These are phyloP conservation scores for Parnassius smintheus DNA, from an alignment of 2,888 invertebrate genomes.

Conservation along the genomic window DNA sequence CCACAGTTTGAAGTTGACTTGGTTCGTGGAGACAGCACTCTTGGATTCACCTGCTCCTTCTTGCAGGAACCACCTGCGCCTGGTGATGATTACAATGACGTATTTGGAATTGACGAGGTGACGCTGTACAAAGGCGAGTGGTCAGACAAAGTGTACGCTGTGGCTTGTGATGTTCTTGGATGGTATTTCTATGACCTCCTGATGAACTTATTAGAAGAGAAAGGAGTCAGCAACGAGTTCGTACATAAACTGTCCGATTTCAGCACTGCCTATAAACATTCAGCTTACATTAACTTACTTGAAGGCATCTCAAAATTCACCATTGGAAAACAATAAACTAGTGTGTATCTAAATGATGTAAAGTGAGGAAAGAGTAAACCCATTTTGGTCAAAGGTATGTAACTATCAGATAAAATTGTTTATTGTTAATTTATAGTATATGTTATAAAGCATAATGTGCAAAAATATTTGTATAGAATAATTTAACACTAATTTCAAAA, in stretches of 20 bases:
- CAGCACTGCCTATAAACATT: conserved; percentile 96
- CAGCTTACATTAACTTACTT: conserved; percentile 93
- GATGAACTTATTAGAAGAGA: conserved; percentile 97
- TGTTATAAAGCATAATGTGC: too few relatives aligned
- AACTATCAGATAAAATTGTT: too few relatives aligned
- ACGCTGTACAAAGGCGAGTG: conserved; percentile 93
- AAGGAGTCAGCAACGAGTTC: conserved; percentile 96
- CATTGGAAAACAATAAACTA: conserved; percentile 72
- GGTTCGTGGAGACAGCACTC: conserved; percentile 86
- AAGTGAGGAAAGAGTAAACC: neutral
- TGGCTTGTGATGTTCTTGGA: conserved; percentile 96
- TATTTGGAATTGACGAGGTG: conserved; percentile 96
- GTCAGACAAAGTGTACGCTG: conserved; percentile 92
- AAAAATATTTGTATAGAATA: too few relatives aligned
- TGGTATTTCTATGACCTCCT: conserved; percentile 96
- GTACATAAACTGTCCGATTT: conserved; percentile 92
- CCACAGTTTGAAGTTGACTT: conserved; percentile 96
- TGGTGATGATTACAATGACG: conserved; percentile 90
- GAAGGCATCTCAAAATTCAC: conserved; percentile 94
- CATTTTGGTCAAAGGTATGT: conserved; percentile 3
- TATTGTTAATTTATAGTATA: too few relatives aligned
- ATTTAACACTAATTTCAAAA: too few relatives aligned
- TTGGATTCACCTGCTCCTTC: conserved; percentile 93
- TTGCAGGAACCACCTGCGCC: conserved; percentile 83
- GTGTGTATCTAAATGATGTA: neutral